Conservation (phyloP, 2,888 invertebrate genomes). For the Nomada fabriciana region DNA sequence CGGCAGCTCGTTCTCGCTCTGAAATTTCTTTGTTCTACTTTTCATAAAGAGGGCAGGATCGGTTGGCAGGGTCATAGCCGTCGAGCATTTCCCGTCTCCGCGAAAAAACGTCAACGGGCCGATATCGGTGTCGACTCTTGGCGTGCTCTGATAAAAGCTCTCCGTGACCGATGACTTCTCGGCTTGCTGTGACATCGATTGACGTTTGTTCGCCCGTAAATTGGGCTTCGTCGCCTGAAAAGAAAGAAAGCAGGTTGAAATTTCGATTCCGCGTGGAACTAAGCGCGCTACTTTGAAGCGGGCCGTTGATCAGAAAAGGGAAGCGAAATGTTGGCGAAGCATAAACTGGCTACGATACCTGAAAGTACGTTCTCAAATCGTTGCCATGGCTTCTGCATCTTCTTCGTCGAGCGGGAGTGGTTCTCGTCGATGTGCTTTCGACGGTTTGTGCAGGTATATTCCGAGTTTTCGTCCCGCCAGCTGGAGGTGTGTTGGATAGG, state of each 20-base stretch:
- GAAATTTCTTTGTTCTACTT: slow-evolving; percentile 64
- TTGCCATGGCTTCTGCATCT: slow-evolving; percentile 81
- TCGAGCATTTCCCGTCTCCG: slow-evolving; percentile 61
- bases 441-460: slow-evolving; percentile 53
- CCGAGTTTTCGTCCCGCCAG: slow-evolving; percentile 67
- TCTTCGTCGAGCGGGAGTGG: slow-evolving; percentile 75
- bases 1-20: slow-evolving; percentile 76
- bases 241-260: not conserved
- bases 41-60: slow-evolving; percentile 75
- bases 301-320: not conserved
- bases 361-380: slow-evolving; percentile 81
- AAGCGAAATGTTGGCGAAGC: not conserved
- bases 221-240: slow-evolving; percentile 81
- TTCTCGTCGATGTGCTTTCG: slow-evolving; percentile 53
- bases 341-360: slow-evolving; percentile 70
- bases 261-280: too few species aligned
- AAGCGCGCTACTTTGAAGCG: not conserved
- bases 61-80: slow-evolving; percentile 77
- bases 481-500: slow-evolving; percentile 82
- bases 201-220: slow-evolving; percentile 78
- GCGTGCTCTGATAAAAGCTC: slow-evolving; percentile 82
- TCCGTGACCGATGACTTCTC: slow-evolving; percentile 76
- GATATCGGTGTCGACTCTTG: slow-evolving; percentile 81
- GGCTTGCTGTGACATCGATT: slow-evolving; percentile 74
- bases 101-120: slow-evolving; percentile 80